Conservation (phyloP, 2,113 vertebrate species). For the Terrapene triunguis region DNA sequence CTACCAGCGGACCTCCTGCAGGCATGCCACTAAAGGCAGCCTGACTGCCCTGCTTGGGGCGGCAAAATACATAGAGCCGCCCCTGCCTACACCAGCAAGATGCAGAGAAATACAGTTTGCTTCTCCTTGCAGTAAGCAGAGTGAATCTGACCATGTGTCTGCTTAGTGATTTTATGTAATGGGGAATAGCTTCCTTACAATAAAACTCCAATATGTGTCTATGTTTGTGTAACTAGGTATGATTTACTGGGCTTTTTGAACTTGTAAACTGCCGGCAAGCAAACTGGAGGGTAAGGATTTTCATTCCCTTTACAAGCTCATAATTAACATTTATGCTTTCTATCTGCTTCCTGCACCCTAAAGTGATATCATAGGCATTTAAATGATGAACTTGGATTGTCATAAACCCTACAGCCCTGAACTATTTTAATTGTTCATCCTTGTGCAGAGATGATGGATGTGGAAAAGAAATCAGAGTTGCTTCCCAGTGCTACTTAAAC, state of each 20-base stretch:
- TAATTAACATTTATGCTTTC: conserved; percentile 75
- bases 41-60: no score
- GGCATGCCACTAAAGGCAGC: no score
- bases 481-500: conserved; percentile 56
- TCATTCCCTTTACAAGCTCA: conserved; percentile 59
- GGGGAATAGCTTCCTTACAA: background rate
- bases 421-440: conserved; percentile 73
- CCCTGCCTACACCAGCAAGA: background rate
- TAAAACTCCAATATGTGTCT: background rate
- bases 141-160: background rate
- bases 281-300: conserved; percentile 36
- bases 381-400: conserved; percentile 63
- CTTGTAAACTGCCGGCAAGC: conserved; percentile 47
- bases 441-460: conserved; percentile 65
- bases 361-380: conserved; percentile 37
- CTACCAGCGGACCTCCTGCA: no score
- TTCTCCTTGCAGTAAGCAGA: background rate
- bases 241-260: conserved; percentile 16
- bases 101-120: background rate
- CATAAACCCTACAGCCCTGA: conserved; percentile 42
- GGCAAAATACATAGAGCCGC: no score
- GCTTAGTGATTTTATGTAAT: background rate
- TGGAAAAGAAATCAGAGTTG: conserved; percentile 37
- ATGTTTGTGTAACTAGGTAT: background rate
- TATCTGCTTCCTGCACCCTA: conserved; percentile 30